phyloP scores from a whole-genome alignment of 1,140 invertebrate genomes.

The Drosophila tropicalis region DNA sequence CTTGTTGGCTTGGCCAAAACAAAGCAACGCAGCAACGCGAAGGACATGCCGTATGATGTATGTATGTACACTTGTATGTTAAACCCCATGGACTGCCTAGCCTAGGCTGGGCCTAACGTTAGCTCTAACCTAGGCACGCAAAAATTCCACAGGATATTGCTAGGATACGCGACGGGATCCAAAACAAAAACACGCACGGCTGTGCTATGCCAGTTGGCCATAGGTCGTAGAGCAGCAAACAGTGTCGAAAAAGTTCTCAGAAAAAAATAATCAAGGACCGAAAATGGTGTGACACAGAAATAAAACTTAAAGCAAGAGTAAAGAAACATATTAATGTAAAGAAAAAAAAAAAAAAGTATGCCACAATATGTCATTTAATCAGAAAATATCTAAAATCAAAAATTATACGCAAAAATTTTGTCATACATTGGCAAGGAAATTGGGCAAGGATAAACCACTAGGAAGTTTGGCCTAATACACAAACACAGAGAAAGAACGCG shows the following conservation, averaged over 20 bases:
- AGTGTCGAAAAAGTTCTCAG: slow-evolving; percentile 38
- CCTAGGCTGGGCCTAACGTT: slow-evolving; percentile 41
- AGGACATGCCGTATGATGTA: slow-evolving; percentile 30
- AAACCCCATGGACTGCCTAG: slow-evolving; percentile 40
- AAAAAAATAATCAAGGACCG: slow-evolving; percentile 12
- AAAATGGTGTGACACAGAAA: slow-evolving; percentile 76
- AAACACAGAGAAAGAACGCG: slow-evolving; percentile 2
- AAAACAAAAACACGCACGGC: slow-evolving; percentile 79
- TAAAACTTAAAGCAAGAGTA: slow-evolving; percentile 5
- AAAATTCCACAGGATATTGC: slow-evolving; percentile 70
- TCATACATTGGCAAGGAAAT: slow-evolving; percentile 64
- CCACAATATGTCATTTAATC: slow-evolving; percentile 71
- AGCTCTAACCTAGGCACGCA: slow-evolving; percentile 45
- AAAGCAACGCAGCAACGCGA: slow-evolving; percentile 48
- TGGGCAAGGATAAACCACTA: slow-evolving; percentile 66
- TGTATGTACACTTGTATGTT: slow-evolving; percentile 14
- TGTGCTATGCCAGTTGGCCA: slow-evolving; percentile 70
- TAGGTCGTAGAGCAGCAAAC: slow-evolving; percentile 60
- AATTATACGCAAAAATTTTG: slow-evolving; percentile 73
- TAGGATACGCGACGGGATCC: slow-evolving; percentile 68
- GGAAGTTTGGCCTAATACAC: slow-evolving; percentile 66
- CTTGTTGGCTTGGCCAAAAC: slow-evolving; percentile 69
- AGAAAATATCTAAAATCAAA: slow-evolving; percentile 79
- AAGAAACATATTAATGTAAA: slow-evolving; percentile 13
- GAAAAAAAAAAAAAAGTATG: background rate